A percentile compares a stretch with the other conserved stretches of the same genome.
These are phyloP conservation scores for Pycnonotus jocosus DNA, from an alignment of 2,113 vertebrate genomes.

Conservation along the genomic window DNA sequence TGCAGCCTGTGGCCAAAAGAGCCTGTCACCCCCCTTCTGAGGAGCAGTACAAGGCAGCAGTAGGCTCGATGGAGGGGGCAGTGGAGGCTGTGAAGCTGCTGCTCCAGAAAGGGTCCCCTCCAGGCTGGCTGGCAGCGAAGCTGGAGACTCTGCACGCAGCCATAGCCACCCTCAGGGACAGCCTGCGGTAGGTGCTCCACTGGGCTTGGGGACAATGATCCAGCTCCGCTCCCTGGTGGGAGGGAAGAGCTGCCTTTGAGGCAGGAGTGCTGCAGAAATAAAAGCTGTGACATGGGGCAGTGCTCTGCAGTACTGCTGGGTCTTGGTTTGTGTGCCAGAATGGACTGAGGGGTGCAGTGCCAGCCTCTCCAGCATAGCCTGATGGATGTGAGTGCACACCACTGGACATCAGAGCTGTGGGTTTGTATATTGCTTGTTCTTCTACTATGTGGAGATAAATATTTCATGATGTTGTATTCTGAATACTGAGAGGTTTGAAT, in stretches of 20 bases:
- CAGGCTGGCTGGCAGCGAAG: conserved; percentile 77
- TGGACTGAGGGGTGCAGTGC: not conserved
- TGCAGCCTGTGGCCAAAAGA: conserved; percentile 82
- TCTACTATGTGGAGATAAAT: not conserved
- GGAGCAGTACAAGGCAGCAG: conserved; percentile 75
- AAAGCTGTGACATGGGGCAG: not conserved
- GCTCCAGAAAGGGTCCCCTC: conserved; percentile 53
- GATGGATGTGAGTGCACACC: not conserved
- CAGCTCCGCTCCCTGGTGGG: not conserved
- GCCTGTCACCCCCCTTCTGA: conserved; percentile 70
- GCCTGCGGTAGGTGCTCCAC: not conserved
- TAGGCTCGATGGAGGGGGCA: conserved; percentile 74
- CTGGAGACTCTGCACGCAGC: conserved; percentile 75
- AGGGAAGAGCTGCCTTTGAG: not conserved
- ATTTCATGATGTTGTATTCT: not conserved
- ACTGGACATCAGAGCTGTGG: not conserved
- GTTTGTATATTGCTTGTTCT: not conserved
- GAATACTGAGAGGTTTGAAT: not conserved
- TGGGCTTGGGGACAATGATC: not conserved
- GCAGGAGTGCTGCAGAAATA: not conserved
- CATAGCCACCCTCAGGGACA: conserved; percentile 47
- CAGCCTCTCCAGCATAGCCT: accelerated
- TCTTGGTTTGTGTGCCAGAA: not conserved
- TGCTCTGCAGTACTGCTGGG: not conserved
- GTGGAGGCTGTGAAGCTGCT: conserved; percentile 76